Evolutionary conservation across 2,113 vertebrate genomes (phyloP), one percentile per base, ranked within the genome.

Genomic region (Poecilia latipinna): DNA sequence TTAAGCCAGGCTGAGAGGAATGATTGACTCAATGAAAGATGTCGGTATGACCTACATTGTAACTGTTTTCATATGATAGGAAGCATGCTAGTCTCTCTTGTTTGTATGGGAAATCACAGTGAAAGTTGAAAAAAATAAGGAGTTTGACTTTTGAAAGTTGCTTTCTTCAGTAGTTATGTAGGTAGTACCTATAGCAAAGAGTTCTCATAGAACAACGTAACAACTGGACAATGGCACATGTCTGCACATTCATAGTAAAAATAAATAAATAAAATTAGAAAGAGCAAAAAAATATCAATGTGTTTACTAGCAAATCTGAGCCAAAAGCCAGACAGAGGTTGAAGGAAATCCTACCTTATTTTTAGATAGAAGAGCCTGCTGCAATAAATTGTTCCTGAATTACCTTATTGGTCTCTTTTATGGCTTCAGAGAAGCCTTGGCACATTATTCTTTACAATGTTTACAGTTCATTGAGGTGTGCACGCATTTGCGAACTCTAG

Each of bases 1-100:
- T 82, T 73, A 86, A 83, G 57, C 82, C 79, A 74, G 78, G 73
- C 77, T 85, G 35, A 35, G 62, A 79, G 69, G 79, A 70, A 79
- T 81, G 89, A 76, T 78, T 83, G 86, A 82, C 84, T 86, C 75
- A 83, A 66, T 85, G 83, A 86, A 85, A 67, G 62, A 60, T 71
- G 82, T 82, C 80, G 87, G 66, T 60, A 71, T 91, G 91, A 89
- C 89, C 90, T 84, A 83, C 77, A 80, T 91, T 89, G 39, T 70
- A 26, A 63, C 69, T 15, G 32, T 32, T 31, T 28, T 77, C 35
- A 37, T 28, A 79, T 51, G 48, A 65, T 17, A 39, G 26, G 33
- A 51, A 67, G 67, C 60, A 48, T 28, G 26, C 19, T 29, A 68
- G 67, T 68, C 61, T 60, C 29, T 39, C 61, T 70, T 73, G 42